These are phyloP conservation scores for Halcyon chelicuti DNA, from an alignment of 2,797 vertebrate species.

Conservation along the genomic window DNA sequence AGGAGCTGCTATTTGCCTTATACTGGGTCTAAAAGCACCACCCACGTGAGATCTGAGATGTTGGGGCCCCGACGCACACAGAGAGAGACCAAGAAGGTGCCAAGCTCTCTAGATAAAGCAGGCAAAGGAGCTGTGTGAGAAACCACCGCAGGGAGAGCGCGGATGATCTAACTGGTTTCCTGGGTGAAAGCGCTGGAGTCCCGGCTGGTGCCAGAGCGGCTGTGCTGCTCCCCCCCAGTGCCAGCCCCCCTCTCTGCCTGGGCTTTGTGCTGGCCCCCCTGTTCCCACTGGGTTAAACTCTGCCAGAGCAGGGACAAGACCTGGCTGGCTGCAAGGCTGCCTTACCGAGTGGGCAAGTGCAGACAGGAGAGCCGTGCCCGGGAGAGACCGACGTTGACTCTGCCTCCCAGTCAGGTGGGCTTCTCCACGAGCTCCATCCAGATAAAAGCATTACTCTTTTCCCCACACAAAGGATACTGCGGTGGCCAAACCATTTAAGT, in stretches of 20 bases:
- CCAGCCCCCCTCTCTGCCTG: not conserved
- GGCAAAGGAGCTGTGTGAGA: not conserved
- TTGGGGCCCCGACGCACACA: fast-evolving
- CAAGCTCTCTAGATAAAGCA: not conserved
- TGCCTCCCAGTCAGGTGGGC: not conserved
- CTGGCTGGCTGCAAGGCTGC: not conserved
- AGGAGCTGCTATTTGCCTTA: not conserved
- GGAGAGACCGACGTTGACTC: not conserved
- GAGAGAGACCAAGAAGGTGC: not conserved
- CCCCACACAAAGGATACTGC: not conserved
- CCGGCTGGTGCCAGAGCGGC: not conserved
- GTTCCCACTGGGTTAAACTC: not conserved
- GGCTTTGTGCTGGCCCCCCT: not conserved
- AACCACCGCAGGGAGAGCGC: not conserved
- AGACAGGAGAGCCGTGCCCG: not conserved
- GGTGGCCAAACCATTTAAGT: not conserved
- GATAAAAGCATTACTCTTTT: not conserved
- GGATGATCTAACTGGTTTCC: not conserved
- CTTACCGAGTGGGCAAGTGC: fast-evolving
- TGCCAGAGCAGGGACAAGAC: not conserved
- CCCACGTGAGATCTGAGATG: not conserved
- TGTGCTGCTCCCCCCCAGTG: not conserved
- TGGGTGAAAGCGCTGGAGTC: not conserved
- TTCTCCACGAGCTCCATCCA: not conserved
- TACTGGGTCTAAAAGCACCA: not conserved